These are phyloP conservation scores for Pygmarrhopalites habei DNA, from an alignment of 1,140 invertebrate species.

Conservation along the genomic window DNA sequence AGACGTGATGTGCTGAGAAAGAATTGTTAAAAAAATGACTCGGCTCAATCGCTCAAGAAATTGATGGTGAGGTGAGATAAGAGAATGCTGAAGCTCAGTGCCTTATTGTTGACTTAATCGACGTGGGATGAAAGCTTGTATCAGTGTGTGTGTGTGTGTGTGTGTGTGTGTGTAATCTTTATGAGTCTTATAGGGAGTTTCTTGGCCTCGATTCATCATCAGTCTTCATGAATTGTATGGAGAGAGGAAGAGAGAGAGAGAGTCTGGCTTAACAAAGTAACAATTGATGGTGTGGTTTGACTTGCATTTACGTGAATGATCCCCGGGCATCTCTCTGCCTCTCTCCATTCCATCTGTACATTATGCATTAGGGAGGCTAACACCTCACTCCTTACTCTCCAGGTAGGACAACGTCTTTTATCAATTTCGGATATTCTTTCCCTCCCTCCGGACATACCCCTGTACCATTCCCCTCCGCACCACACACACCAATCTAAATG, in stretches of 20 bases:
- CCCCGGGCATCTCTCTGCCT: slow-evolving; percentile 23
- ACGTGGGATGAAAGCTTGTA: slow-evolving; percentile 10
- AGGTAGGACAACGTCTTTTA: slow-evolving; percentile 21
- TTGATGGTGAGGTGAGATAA: slow-evolving; percentile 23
- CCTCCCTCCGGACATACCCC: no score
- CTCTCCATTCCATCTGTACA: slow-evolving; percentile 17
- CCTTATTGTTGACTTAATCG: slow-evolving; percentile 32
- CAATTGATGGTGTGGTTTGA: slow-evolving; percentile 5
- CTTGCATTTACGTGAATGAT: not conserved
- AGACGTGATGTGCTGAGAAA: not conserved
- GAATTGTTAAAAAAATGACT: slow-evolving; percentile 5
- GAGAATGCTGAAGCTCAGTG: slow-evolving; percentile 19
- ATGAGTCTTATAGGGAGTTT: no score
- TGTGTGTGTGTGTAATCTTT: no score
- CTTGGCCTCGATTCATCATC: no score
- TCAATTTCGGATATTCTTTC: slow-evolving; percentile 8
- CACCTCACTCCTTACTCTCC: slow-evolving; percentile 28
- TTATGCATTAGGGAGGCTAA: slow-evolving; percentile 26
- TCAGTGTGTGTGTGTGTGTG: no score
- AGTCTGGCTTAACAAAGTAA: slow-evolving; percentile 8
- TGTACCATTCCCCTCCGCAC: no score
- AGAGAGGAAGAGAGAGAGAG: no score
- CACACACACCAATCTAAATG: no score
- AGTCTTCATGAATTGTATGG: no score
- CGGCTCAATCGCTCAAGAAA: slow-evolving; percentile 11